Evolutionary conservation across 1,140 invertebrate species (phyloP).

Genomic region (Brachystomella parvula): DNA sequence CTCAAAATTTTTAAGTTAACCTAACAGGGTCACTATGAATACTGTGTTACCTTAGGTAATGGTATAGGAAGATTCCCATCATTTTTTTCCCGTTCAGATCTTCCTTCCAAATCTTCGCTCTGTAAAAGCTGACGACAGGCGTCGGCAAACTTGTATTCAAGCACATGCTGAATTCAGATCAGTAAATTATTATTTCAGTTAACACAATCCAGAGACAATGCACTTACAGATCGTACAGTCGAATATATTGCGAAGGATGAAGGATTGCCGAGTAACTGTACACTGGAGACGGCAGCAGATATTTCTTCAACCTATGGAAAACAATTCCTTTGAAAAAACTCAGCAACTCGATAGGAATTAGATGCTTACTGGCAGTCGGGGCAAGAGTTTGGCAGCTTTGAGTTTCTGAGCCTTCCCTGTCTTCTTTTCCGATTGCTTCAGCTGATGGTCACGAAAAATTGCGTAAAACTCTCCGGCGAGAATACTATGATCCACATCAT

Average conservation of each 20-base stretch:
- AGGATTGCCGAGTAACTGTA: not conserved
- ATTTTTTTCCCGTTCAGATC: slow-evolving; percentile 43
- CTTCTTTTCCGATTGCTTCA: not conserved
- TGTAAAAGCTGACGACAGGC: slow-evolving; percentile 31
- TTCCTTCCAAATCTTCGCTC: slow-evolving; percentile 57
- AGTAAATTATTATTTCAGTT: not conserved
- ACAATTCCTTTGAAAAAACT: not conserved
- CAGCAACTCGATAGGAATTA: not conserved
- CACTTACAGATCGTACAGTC: not conserved
- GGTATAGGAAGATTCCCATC: slow-evolving; percentile 43
- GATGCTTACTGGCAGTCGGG: not conserved
- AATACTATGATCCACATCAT: not conserved
- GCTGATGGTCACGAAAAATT: not conserved
- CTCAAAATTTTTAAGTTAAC: slow-evolving; percentile 11
- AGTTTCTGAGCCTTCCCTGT: not conserved
- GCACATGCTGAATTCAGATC: slow-evolving; percentile 14
- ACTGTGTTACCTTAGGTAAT: slow-evolving; percentile 56
- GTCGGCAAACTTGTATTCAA: slow-evolving; percentile 34
- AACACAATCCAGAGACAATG: not conserved
- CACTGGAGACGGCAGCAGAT: not conserved
- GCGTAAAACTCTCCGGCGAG: not conserved
- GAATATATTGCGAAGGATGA: not conserved
- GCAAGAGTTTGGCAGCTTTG: not conserved
- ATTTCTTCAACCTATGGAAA: not conserved
- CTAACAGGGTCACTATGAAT: not conserved